These are phyloP conservation scores for Notodonta dromedarius DNA, from an alignment of 2,888 invertebrate species.

Conservation along the genomic window DNA sequence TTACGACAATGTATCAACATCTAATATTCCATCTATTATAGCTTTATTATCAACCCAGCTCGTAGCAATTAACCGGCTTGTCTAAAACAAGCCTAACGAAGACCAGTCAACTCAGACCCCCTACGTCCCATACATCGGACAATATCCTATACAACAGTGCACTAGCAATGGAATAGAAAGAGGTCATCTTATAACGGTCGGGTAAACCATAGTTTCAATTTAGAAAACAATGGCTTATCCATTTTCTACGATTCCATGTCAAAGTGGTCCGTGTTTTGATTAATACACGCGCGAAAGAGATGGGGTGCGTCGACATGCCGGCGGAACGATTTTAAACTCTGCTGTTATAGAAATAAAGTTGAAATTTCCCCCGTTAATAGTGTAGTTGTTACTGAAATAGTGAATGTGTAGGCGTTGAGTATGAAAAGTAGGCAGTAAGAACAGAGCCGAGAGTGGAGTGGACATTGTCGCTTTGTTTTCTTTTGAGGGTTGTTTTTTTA, in stretches of 20 bases:
- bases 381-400: conserved; percentile 74
- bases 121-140: conserved; percentile 42
- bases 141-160: conserved; percentile 15
- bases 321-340: conserved; percentile 53
- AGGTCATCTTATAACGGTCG: conserved; percentile 59
- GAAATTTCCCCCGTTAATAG: conserved; percentile 52
- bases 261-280: conserved; percentile 83
- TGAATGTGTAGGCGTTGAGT: conserved; percentile 80
- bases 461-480: conserved; percentile 58
- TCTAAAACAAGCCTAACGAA: conserved; percentile 68
- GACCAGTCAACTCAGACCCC: conserved; percentile 45
- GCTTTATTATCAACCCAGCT: conserved; percentile 47
- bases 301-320: conserved; percentile 61
- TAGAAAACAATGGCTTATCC: conserved; percentile 83
- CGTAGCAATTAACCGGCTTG: conserved; percentile 75
- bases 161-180: conserved; percentile 34
- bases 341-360: conserved; percentile 52
- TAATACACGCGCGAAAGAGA: conserved; percentile 83
- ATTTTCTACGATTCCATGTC: conserved; percentile 82
- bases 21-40: conserved; percentile 29
- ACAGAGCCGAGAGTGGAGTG: conserved; percentile 70
- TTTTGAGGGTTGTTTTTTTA: conserved; percentile 40
- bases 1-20: neutral
- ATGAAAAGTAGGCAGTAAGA: conserved; percentile 83
- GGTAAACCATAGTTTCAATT: conserved; percentile 80